phyloP scores from a whole-genome alignment of 2,113 vertebrate species.

The Melospiza melodia region DNA sequence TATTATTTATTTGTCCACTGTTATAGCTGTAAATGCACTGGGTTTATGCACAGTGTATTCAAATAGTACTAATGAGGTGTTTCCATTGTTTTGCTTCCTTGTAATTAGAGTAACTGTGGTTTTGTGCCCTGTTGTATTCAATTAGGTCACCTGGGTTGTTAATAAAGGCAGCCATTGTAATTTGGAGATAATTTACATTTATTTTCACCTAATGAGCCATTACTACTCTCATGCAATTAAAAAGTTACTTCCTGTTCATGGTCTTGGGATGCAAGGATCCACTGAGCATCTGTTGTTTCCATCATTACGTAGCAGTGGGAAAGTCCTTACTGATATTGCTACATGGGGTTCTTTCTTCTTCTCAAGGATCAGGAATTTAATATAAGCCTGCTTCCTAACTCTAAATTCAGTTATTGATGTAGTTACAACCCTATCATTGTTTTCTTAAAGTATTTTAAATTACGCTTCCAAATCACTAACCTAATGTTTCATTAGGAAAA shows the following conservation, averaged over 20 bases:
- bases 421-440: not conserved
- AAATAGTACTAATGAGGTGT: not conserved
- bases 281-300: constrained; percentile 6
- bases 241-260: constrained; percentile 33
- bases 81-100: constrained; percentile 8
- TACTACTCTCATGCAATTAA: constrained; percentile 24
- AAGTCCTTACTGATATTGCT: not conserved
- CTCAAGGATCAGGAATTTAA: not conserved
- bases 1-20: not conserved
- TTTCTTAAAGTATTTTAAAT: not conserved
- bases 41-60: not conserved
- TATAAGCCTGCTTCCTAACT: not conserved
- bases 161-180: constrained; percentile 31
- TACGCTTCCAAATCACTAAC: not conserved
- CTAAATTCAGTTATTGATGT: not conserved
- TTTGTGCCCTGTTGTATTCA: constrained; percentile 3
- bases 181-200: constrained; percentile 45
- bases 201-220: constrained; percentile 52
- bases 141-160: constrained; percentile 43
- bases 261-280: not conserved
- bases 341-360: not conserved
- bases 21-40: not conserved
- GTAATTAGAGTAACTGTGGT: constrained; percentile 25
- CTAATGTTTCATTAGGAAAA: not conserved
- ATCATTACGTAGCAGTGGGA: constrained; percentile 27